Base-by-base conservation (phyloP, 2,888 invertebrate genomes). In the Cheilosia grossa region DNA sequence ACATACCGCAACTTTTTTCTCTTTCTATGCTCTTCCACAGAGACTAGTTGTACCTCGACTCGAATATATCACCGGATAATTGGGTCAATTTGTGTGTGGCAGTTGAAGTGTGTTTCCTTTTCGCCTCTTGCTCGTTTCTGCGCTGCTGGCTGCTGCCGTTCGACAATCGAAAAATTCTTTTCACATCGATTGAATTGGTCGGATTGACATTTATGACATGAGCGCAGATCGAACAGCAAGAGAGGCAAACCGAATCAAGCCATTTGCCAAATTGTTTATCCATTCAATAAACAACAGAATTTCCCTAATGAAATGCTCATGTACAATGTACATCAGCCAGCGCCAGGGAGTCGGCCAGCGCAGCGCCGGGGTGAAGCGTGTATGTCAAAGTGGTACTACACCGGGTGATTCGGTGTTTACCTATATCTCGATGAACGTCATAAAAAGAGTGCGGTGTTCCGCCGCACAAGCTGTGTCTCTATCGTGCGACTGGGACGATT, bases 231-330 rank as follows among this genome's bases (percentile, higher is more conserved):
- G 27, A 27, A 7, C 27, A 1, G 27, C 27, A 27, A 6, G 13
- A 15, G 27, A 69, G 63, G 64, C 72, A 64, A 80, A 80, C 80
- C 83, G 83, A 85, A 85, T 85, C 80, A 83, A 83, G 83, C 67
- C 80, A 75, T 85, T 85, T 77, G 40, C 66, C 66, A 85, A 85
- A 81, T 85, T 85, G 80, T 83, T 83, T 83, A 73, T 83, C 85
- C 72, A 67, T 77, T 63, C 70, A 77, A 85, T 72, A 85, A 85
- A 75, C 81, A 85, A 77, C 5, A 15, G 15, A 81, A 75, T 85
- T 66, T 64, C 66, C 74, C 64, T 75, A 69, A 81, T 80, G 74
- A 69, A 64, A 73, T 73, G 78, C 59, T 77, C 70, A 63, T 72
- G 47, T 61, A 67, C n/a, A n/a, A n/a, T n/a, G n/a, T 61, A 67